Base-by-base conservation (phyloP, 2,797 vertebrate genomes). In the Malacoctenus gilli region DNA sequence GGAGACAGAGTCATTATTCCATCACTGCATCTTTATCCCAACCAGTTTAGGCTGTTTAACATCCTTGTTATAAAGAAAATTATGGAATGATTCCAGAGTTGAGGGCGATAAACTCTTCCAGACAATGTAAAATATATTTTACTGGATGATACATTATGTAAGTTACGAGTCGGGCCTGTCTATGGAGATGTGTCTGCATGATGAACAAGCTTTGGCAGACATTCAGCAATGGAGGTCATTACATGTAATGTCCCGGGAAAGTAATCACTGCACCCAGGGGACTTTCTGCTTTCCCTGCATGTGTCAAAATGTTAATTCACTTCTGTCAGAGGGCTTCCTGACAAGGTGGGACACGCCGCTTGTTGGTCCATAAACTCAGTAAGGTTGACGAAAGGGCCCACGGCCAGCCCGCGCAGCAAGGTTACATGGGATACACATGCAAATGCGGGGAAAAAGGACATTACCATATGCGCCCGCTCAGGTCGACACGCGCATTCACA, bases 211-310 rank as follows among this genome's bases (percentile, higher is more conserved):
- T 18, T 16, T 68, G 74, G 70, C 66, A 77, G 59, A 57, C n/a
- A 7, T 56, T 76, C 67, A 83, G 44, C 51, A 32, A 32, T 6
- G 18, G 60, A 79, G 70, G 84, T 79, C 72, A 79, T 78, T 73
- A 52, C 54, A 44, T 59, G 60, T 51, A 71, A 76, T 70, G 68
- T 77, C 60, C 62, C 77, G 15, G 60, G 64, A 78, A 68, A 75
- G 75, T 71, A 78, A 82, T 83, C 72, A 68, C 67, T 28, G 63
- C 61, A 60, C 66, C 69, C 77, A 19, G 39, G 66, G 68, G 78
- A 80, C 62, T 22, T 31, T 0, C 12, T 66, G 48, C 54, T 50
- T 65, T 42, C 49, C 69, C 64, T 59, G 49, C 11, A 31, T 50
- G 51, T 75, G 59, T 77, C 67, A 75, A 38, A 59, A 68, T 69